Conservation (phyloP, 2,113 vertebrate species). For the Bos taurus region ARS-UCD2.0 NC_037354.1:40564001-40564500, state of each 20-base stretch:
- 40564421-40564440: neutral
- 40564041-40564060: neutral
- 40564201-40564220: neutral
- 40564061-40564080: neutral
- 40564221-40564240: neutral
- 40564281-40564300: neutral
- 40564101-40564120: neutral
- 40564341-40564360: neutral
- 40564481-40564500: neutral
- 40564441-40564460: neutral
- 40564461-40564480: neutral
- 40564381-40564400: neutral
- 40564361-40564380: neutral
- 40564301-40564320: neutral
- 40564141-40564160: neutral
- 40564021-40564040: neutral
- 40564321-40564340: neutral
- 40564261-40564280: neutral
- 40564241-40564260: neutral
- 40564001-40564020: neutral
- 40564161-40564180: neutral
- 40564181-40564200: neutral
- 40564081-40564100: neutral
- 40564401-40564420: neutral
- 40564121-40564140: neutral